A percentile compares a stretch with the other conserved stretches of the same genome.
Evolutionary conservation across 37 sponge, comb jelly and placozoan species (phyloP).

Genomic region (Amphimedon queenslandica): DNA sequence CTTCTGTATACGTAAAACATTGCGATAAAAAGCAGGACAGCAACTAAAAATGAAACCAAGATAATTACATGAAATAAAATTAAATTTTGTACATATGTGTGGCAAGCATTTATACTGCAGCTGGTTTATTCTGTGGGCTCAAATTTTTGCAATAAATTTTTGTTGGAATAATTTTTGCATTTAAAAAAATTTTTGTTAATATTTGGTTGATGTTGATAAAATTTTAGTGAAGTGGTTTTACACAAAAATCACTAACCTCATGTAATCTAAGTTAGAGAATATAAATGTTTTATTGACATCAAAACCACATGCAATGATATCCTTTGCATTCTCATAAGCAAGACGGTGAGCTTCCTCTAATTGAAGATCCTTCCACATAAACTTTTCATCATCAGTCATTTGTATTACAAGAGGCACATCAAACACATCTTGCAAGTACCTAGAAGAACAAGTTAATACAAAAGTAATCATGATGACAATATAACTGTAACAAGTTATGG

Average conservation of each 20-base stretch:
- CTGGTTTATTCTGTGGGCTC: too few species aligned
- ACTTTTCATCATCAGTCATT: conserved; percentile 99
- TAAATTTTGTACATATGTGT: too few species aligned
- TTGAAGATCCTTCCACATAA: conserved; percentile 91
- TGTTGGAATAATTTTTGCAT: too few species aligned
- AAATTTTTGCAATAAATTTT: too few species aligned
- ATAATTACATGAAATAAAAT: too few species aligned
- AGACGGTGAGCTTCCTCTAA: conserved; percentile 89
- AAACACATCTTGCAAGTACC: conserved; percentile 98
- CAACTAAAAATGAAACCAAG: conserved; percentile 38
- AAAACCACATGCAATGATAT: conserved; percentile 98
- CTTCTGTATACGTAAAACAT: conserved; percentile 84
- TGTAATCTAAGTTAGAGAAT: conserved; percentile 96
- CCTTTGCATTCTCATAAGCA: conserved; percentile 94
- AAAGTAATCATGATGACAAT: neutral
- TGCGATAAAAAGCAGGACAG: conserved; percentile 67
- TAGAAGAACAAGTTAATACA: neutral
- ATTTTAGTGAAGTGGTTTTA: neutral
- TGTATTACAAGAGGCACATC: conserved; percentile 98
- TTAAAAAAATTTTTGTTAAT: too few species aligned
- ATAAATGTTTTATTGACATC: conserved; percentile 96
- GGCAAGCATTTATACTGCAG: too few species aligned
- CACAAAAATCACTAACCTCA: conserved; percentile 40
- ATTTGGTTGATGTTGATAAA: neutral
- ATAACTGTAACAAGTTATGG: too few species aligned